These are phyloP conservation scores for Mormyrus iriodes DNA, from an alignment of 2,113 vertebrate genomes.

Conservation along the genomic window DNA sequence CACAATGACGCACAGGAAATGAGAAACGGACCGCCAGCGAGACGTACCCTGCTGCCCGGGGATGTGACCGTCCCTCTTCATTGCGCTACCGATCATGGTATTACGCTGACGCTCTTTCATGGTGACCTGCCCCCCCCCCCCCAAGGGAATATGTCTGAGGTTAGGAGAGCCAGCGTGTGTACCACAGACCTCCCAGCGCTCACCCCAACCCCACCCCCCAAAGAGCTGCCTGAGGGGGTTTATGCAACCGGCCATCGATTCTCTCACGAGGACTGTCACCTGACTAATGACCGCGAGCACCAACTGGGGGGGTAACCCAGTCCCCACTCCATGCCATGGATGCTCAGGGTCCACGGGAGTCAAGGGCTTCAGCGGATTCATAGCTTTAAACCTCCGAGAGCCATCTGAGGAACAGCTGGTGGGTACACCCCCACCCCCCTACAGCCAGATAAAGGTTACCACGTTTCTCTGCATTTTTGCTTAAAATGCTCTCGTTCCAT, in stretches of 20 bases:
- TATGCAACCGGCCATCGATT: neutral
- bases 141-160: neutral
- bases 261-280: neutral
- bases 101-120: slow-evolving; percentile 21
- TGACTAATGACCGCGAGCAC: neutral
- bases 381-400: neutral
- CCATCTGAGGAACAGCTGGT: neutral
- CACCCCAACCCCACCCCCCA: neutral
- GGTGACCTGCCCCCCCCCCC: neutral
- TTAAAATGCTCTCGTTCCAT: neutral
- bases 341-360: neutral
- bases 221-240: neutral
- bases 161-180: neutral
- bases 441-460: neutral
- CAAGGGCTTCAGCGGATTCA: neutral
- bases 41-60: neutral
- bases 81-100: slow-evolving; percentile 4
- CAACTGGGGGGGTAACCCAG: neutral
- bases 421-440: neutral
- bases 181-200: neutral
- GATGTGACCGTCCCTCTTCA: slow-evolving; percentile 21
- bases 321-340: neutral
- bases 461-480: neutral
- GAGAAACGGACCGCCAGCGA: slow-evolving; percentile 3
- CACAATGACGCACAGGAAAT: neutral